Percentiles rank a stretch among this genome's conserved stretches.
Evolutionary conservation across 2,113 vertebrate genomes (phyloP).

Genomic region (Rhea americana): DNA sequence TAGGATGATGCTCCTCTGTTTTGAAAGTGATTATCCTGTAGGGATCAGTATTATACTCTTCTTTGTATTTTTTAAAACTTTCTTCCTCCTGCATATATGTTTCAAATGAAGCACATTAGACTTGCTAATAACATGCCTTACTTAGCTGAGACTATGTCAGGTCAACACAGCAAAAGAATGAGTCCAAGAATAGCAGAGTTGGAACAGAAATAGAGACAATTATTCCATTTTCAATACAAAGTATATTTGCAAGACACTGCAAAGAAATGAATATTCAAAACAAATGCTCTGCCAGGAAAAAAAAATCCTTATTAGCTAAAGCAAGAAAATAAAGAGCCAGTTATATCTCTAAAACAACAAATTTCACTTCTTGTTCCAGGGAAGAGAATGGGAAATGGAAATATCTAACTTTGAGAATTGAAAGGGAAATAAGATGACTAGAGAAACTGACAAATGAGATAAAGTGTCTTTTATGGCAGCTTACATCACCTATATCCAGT

Average conservation of each 20-base stretch:
- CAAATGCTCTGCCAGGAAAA: background rate
- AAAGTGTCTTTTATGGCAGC: background rate
- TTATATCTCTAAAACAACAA: background rate
- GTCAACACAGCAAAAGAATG: conserved; percentile 35
- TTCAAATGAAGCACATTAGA: conserved; percentile 36
- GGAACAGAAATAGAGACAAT: conserved; percentile 19
- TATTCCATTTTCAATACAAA: conserved; percentile 27
- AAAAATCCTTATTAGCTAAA: background rate
- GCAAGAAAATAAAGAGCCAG: background rate
- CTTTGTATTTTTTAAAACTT: conserved; percentile 13
- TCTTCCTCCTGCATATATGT: background rate
- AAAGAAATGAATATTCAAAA: conserved; percentile 44
- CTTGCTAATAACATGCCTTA: conserved; percentile 31
- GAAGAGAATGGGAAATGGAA: background rate
- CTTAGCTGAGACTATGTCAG: conserved; percentile 40
- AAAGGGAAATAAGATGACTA: background rate
- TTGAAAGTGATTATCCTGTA: background rate
- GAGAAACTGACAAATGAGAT: background rate
- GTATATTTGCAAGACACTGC: conserved; percentile 23
- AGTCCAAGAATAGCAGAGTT: conserved; percentile 16
- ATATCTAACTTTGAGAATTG: background rate
- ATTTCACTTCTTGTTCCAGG: background rate
- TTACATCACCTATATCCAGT: background rate
- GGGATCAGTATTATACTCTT: background rate
- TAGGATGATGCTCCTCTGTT: background rate